Evolutionary conservation across 2,888 invertebrate species (phyloP), one percentile per base, ranked within the genome.

Genomic region (Linnaemya tessellans): DNA sequence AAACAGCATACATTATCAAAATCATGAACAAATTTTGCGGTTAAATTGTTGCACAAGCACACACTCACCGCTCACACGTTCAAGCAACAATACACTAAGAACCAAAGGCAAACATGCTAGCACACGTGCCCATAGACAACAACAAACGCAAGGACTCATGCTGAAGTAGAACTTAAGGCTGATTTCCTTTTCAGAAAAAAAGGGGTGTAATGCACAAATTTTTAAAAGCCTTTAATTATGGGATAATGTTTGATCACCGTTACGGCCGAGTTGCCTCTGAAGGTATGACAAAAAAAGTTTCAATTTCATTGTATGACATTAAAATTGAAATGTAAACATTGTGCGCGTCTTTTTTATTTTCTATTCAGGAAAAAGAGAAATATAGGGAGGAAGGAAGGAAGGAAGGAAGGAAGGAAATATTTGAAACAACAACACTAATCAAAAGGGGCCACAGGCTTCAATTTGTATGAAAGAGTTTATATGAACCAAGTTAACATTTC

Each of bases 21-120:
- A 88, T 87, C 89, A 90, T 91, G 91, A 91, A 91, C 91, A 91
- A 89, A 90, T 90, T 91, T 89, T 91, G 89, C 88, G 91, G 89
- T 89, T 89, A 91, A 89, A 90, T 89, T 91, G 89, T 91, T 91
- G 88, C 89, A 18, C 25, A 20, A 13, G 18, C 51, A 51, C 2
- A 54, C 20, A 38, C 5, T 30, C 30, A 30, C 30, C 30, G 20
- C 20, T 11, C 30, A 35, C n/a, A 8, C n/a, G 11, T 41, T 41
- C n/a, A 43, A 30, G 10, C 15, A 30, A 67, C 20, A 67, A 1
- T 35, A 84, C 78, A 73, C 75, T 54, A 35, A 73, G 43, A 54
- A 64, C n/a, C 13, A 65, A 25, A 62, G 15, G 3, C 74, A 80
- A 84, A 86, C 85, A 80, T 79, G 78, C 88, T 88, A 35, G 88